phyloP scores from a whole-genome alignment of 2,113 vertebrate species.

The Pterocles burchelli region DNA sequence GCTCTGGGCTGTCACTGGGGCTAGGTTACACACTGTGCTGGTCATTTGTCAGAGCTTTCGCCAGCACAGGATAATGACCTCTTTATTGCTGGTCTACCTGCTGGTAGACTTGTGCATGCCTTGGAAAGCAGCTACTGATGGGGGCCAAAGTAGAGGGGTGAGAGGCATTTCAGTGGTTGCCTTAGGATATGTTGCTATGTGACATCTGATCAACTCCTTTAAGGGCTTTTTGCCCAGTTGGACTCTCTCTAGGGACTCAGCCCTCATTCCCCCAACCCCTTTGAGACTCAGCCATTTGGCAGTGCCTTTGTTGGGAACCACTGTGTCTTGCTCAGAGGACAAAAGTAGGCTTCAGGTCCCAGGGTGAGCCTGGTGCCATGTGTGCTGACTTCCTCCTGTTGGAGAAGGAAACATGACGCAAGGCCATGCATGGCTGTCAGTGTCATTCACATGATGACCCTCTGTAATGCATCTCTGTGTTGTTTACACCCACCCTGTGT shows the following conservation, averaged over 20 bases:
- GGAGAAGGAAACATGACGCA: not conserved
- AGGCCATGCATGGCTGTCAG: too few relatives aligned
- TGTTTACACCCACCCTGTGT: not conserved
- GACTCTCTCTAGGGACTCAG: not conserved
- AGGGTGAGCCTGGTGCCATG: accelerated
- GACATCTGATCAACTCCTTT: not conserved
- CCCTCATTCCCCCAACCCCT: accelerated
- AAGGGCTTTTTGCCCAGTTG: not conserved
- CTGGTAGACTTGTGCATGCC: not conserved
- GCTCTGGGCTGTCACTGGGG: accelerated
- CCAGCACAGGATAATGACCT: accelerated
- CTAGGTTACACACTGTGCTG: not conserved
- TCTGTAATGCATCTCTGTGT: not conserved
- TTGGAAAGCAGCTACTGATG: not conserved
- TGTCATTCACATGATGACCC: not conserved
- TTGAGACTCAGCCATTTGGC: not conserved
- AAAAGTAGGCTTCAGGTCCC: not conserved
- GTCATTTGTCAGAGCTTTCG: not conserved
- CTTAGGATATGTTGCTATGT: not conserved
- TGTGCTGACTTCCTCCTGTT: not conserved
- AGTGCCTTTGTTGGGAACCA: not conserved
- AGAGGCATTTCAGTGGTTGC: not conserved
- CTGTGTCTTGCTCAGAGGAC: not conserved
- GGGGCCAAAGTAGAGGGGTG: not conserved
- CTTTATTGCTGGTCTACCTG: not conserved